Percentiles rank a stretch among this genome's conserved stretches.
These are phyloP conservation scores for Homarus gammarus DNA, from an alignment of 2,888 invertebrate genomes.

Conservation along the genomic window DNA sequence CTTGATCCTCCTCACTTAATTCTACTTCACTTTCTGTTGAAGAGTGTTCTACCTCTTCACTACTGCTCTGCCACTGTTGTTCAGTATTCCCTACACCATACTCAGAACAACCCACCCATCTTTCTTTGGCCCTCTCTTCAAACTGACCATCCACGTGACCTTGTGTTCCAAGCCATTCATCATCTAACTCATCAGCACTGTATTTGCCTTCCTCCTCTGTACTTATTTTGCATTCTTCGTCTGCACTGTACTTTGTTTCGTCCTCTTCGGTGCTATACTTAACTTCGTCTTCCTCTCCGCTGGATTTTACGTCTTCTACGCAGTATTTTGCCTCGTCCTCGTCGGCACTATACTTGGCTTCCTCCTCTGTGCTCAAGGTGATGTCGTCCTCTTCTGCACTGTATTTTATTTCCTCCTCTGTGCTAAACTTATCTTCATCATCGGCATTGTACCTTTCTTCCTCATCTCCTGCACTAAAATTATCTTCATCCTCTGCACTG, in stretches of 20 bases:
- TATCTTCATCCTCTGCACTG: slow-evolving; percentile 9
- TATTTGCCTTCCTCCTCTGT: slow-evolving; percentile 26
- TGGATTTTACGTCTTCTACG: neutral
- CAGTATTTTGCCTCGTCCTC: neutral
- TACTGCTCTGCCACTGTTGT: slow-evolving; percentile 35
- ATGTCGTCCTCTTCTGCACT: slow-evolving; percentile 26
- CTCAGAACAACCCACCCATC: slow-evolving; percentile 17
- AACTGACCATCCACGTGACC: neutral
- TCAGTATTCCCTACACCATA: neutral
- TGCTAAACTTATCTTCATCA: neutral
- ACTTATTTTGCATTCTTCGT: neutral
- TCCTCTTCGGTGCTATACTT: neutral
- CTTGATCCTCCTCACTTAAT: slow-evolving; percentile 8
- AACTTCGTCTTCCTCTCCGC: neutral
- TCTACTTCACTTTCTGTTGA: slow-evolving; percentile 30
- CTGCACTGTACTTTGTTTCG: neutral
- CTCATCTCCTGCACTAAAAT: neutral
- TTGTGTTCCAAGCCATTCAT: slow-evolving; percentile 20
- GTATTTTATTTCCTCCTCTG: slow-evolving; percentile 13
- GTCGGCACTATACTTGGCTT: neutral
- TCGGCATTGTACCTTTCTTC: neutral
- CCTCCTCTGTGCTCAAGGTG: slow-evolving; percentile 8
- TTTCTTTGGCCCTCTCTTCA: neutral
- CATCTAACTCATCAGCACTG: slow-evolving; percentile 8
- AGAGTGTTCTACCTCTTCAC: slow-evolving; percentile 15